Evolutionary conservation across 2,113 vertebrate species (phyloP).

Genomic region (Cricetomys ansorgei): DNA sequence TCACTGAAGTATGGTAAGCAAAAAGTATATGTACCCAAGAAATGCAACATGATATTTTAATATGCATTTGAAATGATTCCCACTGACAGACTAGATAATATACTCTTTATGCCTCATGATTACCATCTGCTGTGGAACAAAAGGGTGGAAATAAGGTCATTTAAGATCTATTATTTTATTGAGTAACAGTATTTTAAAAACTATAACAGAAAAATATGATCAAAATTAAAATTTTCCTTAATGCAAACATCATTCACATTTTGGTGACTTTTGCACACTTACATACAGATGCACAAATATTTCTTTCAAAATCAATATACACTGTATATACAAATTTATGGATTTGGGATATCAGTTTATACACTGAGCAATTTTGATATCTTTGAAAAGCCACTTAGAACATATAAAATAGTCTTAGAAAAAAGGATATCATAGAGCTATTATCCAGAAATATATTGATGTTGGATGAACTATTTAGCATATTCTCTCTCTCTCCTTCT

Average conservation of each 20-base stretch:
- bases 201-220: background rate
- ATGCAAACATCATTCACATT: slow-evolving; percentile 8
- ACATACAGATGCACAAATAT: background rate
- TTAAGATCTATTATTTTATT: background rate
- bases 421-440: background rate
- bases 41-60: background rate
- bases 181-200: background rate
- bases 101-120: background rate
- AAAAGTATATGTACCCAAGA: background rate
- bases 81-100: background rate
- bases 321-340: background rate
- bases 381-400: slow-evolving; percentile 55
- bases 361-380: slow-evolving; percentile 21
- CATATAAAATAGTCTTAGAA: slow-evolving; percentile 23
- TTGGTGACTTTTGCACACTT: background rate
- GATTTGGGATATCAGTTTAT: background rate
- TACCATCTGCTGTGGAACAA: background rate
- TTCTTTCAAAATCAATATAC: background rate
- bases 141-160: background rate
- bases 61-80: background rate
- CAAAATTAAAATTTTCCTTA: background rate
- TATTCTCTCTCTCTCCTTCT: background rate
- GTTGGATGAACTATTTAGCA: background rate
- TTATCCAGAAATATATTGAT: slow-evolving; percentile 18
- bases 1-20: background rate